These are phyloP conservation scores for Eugnorisma glareosa DNA, from an alignment of 2,888 invertebrate genomes.

Conservation along the genomic window DNA sequence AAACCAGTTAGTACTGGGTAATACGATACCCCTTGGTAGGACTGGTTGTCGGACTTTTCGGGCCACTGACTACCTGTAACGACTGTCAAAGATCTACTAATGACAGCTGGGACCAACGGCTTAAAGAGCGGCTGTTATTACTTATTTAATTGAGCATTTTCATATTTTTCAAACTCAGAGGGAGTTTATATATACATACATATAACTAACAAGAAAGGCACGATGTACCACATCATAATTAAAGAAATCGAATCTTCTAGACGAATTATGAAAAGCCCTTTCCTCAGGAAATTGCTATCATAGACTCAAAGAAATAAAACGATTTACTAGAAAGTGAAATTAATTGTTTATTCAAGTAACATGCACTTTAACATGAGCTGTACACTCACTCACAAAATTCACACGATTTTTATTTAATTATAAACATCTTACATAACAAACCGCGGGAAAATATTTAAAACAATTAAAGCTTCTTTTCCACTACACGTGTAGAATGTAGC, in stretches of 20 bases:
- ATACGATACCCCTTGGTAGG: no score
- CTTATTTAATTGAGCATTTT: no score
- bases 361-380: conserved; percentile 16
- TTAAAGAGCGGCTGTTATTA: no score
- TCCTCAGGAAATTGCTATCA: neutral
- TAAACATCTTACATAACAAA: conserved; percentile 46
- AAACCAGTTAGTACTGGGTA: no score
- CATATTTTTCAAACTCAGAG: neutral
- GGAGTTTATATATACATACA: no score
- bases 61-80: no score
- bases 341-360: conserved; percentile 41
- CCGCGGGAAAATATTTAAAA: conserved; percentile 62
- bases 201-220: neutral
- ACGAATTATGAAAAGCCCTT: conserved; percentile 13
- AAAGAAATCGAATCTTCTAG: neutral
- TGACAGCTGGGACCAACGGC: no score
- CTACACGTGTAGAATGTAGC: neutral
- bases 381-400: conserved; percentile 50
- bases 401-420: conserved; percentile 58
- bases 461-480: conserved; percentile 11
- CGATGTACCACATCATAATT: neutral
- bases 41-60: no score
- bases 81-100: no score
- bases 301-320: conserved; percentile 5
- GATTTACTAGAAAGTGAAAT: conserved; percentile 47